Evolutionary conservation across 2,888 invertebrate species (phyloP).

Genomic region (Deilephila elpenor): DNA sequence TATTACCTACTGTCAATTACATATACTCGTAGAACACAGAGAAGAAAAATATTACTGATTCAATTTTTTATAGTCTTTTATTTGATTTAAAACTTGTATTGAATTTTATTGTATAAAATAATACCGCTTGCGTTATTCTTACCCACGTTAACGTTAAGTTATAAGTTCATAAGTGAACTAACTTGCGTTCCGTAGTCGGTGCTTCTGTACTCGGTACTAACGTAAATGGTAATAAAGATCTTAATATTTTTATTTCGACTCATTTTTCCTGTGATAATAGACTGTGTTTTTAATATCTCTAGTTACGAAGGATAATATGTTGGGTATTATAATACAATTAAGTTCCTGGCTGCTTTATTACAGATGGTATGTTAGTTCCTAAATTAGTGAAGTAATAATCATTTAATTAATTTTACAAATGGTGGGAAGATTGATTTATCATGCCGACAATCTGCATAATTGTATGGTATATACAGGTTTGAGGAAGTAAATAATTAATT

Average conservation of each 20-base stretch:
- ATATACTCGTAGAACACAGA: background rate
- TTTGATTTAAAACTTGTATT: too few species aligned
- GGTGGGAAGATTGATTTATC: background rate
- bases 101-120: too few species aligned
- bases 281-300: background rate
- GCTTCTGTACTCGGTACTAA: too few species aligned
- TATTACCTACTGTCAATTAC: background rate
- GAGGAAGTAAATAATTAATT: background rate
- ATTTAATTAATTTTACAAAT: background rate
- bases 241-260: background rate
- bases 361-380: background rate
- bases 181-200: too few species aligned
- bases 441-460: background rate
- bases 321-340: background rate
- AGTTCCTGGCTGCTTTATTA: background rate
- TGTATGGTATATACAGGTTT: background rate
- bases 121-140: too few species aligned
- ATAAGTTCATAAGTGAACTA: too few species aligned
- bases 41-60: background rate
- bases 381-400: background rate
- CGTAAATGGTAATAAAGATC: background rate
- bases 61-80: too few species aligned
- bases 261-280: background rate
- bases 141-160: too few species aligned
- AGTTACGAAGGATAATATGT: background rate